phyloP scores from a whole-genome alignment of 2,113 vertebrate genomes.

The Malurus elegans region DNA sequence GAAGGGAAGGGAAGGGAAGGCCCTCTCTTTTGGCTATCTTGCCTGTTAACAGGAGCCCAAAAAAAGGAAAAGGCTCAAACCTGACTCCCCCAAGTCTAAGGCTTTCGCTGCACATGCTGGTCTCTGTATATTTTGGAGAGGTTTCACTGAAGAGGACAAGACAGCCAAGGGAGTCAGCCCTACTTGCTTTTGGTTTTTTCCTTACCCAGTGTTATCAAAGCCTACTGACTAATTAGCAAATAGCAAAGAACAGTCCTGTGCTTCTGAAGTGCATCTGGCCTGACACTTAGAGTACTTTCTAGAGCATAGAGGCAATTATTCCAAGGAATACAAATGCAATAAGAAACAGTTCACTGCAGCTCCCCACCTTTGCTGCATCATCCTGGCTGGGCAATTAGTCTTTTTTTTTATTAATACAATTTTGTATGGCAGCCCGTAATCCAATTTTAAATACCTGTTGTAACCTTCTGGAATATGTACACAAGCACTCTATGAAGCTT shows the following conservation, averaged over 20 bases:
- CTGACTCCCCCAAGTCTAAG: neutral
- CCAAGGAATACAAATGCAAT: neutral
- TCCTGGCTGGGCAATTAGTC: neutral
- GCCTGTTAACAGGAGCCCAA: neutral
- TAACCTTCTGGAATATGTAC: neutral
- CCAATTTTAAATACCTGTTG: neutral
- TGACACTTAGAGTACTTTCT: neutral
- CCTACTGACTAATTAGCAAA: neutral
- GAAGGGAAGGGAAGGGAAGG: neutral
- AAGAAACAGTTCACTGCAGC: neutral
- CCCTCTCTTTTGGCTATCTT: neutral
- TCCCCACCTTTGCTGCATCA: neutral
- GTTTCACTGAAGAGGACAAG: neutral
- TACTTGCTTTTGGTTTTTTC: neutral
- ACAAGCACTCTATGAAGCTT: neutral
- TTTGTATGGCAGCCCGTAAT: neutral
- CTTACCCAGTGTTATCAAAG: neutral
- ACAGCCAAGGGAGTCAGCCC: neutral
- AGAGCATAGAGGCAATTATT: neutral
- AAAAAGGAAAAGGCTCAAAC: neutral
- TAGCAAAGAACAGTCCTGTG: neutral
- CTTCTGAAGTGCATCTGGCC: neutral
- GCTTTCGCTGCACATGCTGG: rapidly evolving
- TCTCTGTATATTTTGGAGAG: neutral
- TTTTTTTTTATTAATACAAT: neutral